phyloP scores from a whole-genome alignment of 2,888 invertebrate species.

The Bunonema sp. region DNA sequence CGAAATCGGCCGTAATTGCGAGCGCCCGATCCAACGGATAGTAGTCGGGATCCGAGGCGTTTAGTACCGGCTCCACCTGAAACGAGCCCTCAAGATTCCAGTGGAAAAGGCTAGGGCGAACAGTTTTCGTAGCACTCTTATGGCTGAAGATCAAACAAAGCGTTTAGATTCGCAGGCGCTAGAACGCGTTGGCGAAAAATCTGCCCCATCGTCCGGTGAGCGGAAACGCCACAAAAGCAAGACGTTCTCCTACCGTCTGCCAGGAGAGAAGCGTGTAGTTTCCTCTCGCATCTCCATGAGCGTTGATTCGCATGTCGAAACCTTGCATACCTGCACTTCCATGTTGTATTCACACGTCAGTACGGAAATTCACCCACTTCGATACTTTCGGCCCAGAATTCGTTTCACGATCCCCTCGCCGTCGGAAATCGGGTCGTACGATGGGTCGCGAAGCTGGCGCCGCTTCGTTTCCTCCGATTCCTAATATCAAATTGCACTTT shows the following conservation, averaged over 20 bases:
- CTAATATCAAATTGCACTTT: not conserved
- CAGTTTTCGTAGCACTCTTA: too few species aligned
- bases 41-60: constrained; percentile 17
- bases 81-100: too few species aligned
- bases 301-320: constrained; percentile 72
- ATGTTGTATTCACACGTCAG: too few species aligned
- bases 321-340: constrained; percentile 73
- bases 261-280: constrained; percentile 73
- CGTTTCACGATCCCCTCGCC: constrained; percentile 62
- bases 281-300: constrained; percentile 74
- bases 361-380: constrained; percentile 23
- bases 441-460: constrained; percentile 1
- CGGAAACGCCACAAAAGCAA: too few species aligned
- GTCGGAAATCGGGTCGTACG: constrained; percentile 51
- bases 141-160: too few species aligned
- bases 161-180: too few species aligned
- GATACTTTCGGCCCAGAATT: constrained; percentile 60
- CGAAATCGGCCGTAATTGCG: constrained; percentile 30
- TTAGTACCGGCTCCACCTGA: too few species aligned
- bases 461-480: not conserved
- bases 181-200: too few species aligned
- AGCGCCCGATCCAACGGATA: constrained; percentile 32
- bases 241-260: too few species aligned
- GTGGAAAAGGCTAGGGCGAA: too few species aligned
- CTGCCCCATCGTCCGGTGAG: too few species aligned